Percentiles rank a stretch among this genome's conserved stretches.
These are phyloP conservation scores for Corythoichthys intestinalis DNA, from an alignment of 2,113 vertebrate genomes.

Conservation along the genomic window DNA sequence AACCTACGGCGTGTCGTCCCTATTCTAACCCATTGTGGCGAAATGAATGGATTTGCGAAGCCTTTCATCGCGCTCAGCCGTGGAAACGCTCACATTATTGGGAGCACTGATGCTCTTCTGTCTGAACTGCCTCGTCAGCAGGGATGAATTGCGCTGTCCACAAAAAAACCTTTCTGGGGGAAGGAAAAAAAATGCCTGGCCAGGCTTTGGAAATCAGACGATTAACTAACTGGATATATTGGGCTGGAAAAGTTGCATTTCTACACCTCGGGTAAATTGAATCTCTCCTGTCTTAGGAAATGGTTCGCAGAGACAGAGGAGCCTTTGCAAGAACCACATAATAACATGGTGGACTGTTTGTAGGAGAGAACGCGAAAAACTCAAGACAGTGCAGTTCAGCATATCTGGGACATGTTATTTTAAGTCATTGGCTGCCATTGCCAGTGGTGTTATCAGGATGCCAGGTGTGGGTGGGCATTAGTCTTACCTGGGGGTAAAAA, in stretches of 20 bases:
- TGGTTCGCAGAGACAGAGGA: constrained; percentile 50
- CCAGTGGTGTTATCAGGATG: too few species aligned
- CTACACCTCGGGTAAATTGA: constrained; percentile 59
- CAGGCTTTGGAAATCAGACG: constrained; percentile 22
- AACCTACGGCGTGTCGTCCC: constrained; percentile 30
- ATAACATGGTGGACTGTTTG: constrained; percentile 49
- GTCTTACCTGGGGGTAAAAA: too few species aligned
- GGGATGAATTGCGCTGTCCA: constrained; percentile 21
- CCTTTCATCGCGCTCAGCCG: constrained; percentile 50
- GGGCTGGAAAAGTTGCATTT: constrained; percentile 54
- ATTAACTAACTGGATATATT: constrained; percentile 27
- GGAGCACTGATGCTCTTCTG: constrained; percentile 32
- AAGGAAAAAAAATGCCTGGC: constrained; percentile 23
- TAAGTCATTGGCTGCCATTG: too few species aligned
- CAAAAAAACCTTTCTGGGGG: constrained; percentile 28
- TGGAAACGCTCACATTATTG: constrained; percentile 53
- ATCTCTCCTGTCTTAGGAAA: constrained; percentile 51
- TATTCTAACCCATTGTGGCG: constrained; percentile 50
- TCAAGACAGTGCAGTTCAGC: constrained; percentile 21
- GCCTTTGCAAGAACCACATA: constrained; percentile 58
- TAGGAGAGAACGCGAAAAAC: constrained; percentile 44
- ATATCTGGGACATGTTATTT: constrained; percentile 64
- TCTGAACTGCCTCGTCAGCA: constrained; percentile 62
- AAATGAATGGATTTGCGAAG: constrained; percentile 63
- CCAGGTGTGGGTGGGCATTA: too few species aligned